A percentile compares a stretch with the other conserved stretches of the same genome.
phyloP scores from a whole-genome alignment of 2,113 vertebrate species.

The Halcyon senegalensis region DNA sequence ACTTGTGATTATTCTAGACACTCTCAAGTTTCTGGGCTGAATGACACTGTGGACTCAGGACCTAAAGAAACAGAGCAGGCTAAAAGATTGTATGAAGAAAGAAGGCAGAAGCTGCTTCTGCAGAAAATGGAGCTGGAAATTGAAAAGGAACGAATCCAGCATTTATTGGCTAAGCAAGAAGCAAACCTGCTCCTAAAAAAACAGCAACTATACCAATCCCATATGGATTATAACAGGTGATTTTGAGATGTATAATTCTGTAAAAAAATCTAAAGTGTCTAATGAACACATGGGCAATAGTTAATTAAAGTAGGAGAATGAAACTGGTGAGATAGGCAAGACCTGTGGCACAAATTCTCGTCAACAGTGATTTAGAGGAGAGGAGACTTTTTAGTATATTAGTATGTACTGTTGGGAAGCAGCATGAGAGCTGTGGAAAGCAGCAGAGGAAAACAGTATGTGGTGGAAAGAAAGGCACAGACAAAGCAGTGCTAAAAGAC shows the following conservation, averaged over 20 bases:
- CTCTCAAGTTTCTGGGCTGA: not conserved
- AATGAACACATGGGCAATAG: not conserved
- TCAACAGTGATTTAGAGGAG: not conserved
- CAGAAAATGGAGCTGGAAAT: conserved; percentile 93
- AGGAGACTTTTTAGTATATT: not conserved
- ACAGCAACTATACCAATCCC: conserved; percentile 83
- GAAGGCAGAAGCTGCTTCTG: conserved; percentile 84
- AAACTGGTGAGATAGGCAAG: not conserved
- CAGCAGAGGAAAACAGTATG: conserved; percentile 18
- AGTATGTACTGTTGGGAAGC: not conserved
- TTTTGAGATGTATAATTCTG: not conserved
- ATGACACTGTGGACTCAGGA: not conserved
- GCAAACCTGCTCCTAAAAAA: conserved; percentile 86
- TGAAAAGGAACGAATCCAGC: conserved; percentile 89
- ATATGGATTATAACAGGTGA: conserved; percentile 83
- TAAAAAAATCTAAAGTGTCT: not conserved
- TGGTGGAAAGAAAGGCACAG: conserved; percentile 4
- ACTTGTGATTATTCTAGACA: conserved; percentile 14
- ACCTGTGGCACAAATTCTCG: not conserved
- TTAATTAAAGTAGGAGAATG: not conserved
- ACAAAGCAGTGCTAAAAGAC: not conserved
- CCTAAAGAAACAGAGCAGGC: conserved; percentile 45
- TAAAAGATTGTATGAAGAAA: conserved; percentile 82
- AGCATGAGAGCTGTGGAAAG: conserved; percentile 2
- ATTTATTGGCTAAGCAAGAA: conserved; percentile 87